Conservation (phyloP, 2,888 invertebrate species). For the Plutella xylostella region DNA sequence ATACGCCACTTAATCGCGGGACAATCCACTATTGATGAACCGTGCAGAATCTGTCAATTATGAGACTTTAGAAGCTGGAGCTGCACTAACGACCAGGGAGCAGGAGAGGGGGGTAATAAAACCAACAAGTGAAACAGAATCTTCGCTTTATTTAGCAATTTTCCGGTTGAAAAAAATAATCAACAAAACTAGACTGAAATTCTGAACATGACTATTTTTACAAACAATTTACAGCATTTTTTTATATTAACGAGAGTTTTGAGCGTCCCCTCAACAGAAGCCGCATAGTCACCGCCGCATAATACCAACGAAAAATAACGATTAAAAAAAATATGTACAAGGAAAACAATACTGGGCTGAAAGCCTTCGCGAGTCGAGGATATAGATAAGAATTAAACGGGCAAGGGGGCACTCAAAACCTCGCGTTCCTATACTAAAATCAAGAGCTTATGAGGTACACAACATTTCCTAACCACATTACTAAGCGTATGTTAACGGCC, state of each 20-base stretch:
- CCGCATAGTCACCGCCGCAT: not conserved
- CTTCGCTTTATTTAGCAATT: constrained; percentile 66
- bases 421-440: constrained; percentile 41
- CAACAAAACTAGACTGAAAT: constrained; percentile 65
- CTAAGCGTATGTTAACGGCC: constrained; percentile 65
- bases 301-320: not conserved
- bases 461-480: constrained; percentile 52
- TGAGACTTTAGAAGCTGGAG: no score
- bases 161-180: constrained; percentile 62
- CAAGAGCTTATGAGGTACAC: constrained; percentile 58
- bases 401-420: constrained; percentile 31
- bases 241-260: not conserved
- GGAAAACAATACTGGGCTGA: not conserved
- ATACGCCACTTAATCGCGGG: no score
- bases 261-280: not conserved
- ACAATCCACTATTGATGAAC: no score
- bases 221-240: constrained; percentile 48
- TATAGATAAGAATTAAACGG: constrained; percentile 25
- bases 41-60: no score
- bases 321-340: not conserved
- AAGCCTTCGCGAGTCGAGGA: not conserved
- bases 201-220: constrained; percentile 65
- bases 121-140: constrained; percentile 57
- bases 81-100: no score
- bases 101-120: no score